Evolutionary conservation across 2,113 vertebrate species (phyloP), one percentile per base, ranked within the genome.

Genomic region (Cyanistes caeruleus): DNA sequence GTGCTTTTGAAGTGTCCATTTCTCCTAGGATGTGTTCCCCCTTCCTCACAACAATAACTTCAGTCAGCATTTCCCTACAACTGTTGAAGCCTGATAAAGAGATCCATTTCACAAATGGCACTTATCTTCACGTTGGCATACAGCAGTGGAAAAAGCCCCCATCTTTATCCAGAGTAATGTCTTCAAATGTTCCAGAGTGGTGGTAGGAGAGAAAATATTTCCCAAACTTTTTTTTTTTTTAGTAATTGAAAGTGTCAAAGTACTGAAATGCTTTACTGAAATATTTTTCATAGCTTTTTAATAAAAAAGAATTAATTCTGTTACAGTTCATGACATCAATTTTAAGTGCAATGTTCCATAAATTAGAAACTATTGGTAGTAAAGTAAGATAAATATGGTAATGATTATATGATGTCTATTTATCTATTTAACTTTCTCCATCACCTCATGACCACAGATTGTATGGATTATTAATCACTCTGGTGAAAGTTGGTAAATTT

Each of bases 401-500:
- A 62, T 3, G 4, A 4, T 58, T 39, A 39, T 39, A 24, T 39
- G 19, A 39, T 12, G 2, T 31, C 31, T 37, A 11, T 51, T 20
- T 56, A 43, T 16, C 2, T 46, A n/a, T 37, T 76, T 76, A 63
- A 53, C 46, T 60, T 90, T 56, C 28, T 72, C 10, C 31, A 28
- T 5, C 19, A 70, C 44, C 18, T 82, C 31, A 41, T 58, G 64
- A 44, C 3, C 21, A 58, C 5, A 63, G 9, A 8, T 23, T 67
- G 1, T 25, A 4, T 20, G 22, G 11, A n/a, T 58, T 87, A 7
- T 22, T 73, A 19, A n/a, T 60, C 3, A 55, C 15, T 48, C 7
- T 15, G 4, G 13, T 39, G 28, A 84, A 41, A 2, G 5, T 3
- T 35, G 24, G 23, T 0, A 0, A 44, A 4, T 21, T 43, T 48